Evolutionary conservation across 2,888 invertebrate genomes (phyloP), one percentile per base, ranked within the genome.

Genomic region (Biston stratarius): DNA sequence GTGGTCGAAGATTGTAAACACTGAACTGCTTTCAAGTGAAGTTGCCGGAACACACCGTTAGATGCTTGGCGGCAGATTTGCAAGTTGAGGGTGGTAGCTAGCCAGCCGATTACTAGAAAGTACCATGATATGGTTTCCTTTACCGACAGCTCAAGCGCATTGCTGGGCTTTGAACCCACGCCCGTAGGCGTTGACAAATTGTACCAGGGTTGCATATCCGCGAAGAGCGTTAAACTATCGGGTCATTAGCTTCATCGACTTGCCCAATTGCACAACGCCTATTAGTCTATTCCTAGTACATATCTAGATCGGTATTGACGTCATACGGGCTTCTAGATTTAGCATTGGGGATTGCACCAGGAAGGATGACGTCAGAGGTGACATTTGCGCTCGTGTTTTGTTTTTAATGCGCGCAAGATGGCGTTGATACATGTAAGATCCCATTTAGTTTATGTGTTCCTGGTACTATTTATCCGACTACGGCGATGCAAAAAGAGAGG

Each of bases 231-330:
- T 51, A 53, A 53, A 38, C 55, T 44, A 9, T 44, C 56, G 38
- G 51, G 51, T 61, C 51, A 45, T 61, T 66, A 66, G 44, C 61
- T 56, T 33, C 63, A 55, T 57, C 64, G 53, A 48, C 36, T 59
- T 59, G 44, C n/a, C 60, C 65, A 61, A 66, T 72, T 74, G 68
- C 74, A 64, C 70, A 71, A 72, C 58, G 14, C 45, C 56, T 56
- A 58, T 60, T 63, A 69, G 61, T 69, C 81, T 81, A 82, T 81
- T 79, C 77, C 74, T 69, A 75, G 74, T 61, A n/a, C n/a, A n/a
- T n/a, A 87, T 83, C 83, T 87, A 86, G 88, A 78, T 70, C 88
- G 80, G 58, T 55, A 61, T 76, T 86, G 85, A 87, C 88, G 88
- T 87, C 87, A 87, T 67, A 59, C 69, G 15, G 12, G 36, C 48